A percentile compares a stretch with the other conserved stretches of the same genome.
Evolutionary conservation across 2,888 invertebrate genomes (phyloP).

Genomic region (Corythucha ciliata): DNA sequence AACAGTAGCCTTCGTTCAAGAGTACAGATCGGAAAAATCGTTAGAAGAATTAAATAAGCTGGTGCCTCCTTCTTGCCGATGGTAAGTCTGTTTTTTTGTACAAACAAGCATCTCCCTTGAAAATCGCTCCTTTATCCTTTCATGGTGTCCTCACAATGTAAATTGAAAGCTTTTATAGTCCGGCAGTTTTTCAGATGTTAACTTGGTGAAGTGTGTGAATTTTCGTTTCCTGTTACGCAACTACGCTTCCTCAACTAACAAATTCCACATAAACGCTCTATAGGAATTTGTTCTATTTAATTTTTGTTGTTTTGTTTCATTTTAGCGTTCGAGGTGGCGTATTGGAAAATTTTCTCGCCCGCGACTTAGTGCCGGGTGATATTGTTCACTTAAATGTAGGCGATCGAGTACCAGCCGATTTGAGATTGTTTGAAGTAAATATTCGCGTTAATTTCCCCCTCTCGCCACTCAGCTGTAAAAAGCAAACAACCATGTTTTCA

Average conservation of each 20-base stretch:
- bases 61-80: constrained; percentile 92
- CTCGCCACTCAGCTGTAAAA: no score
- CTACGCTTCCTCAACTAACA: no score
- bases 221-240: no score
- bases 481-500: no score
- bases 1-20: constrained; percentile 97
- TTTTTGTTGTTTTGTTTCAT: constrained; percentile 30
- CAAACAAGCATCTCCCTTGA: no score
- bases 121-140: no score
- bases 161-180: no score
- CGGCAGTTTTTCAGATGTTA: no score
- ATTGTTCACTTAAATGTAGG: constrained; percentile 86
- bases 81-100: constrained; percentile 47
- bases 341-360: constrained; percentile 80
- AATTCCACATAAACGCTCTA: no score
- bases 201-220: no score
- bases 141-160: no score
- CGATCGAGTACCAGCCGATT: constrained; percentile 93
- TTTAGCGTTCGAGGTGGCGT: constrained; percentile 75
- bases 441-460: neutral
- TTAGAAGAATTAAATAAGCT: constrained; percentile 92
- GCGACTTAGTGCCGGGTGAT: constrained; percentile 95
- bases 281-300: constrained; percentile 10
- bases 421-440: constrained; percentile 73
- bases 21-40: constrained; percentile 97